Evolutionary conservation across 2,888 invertebrate species (phyloP), one percentile per base, ranked within the genome.

Genomic region (Chloroclysta siterata): DNA sequence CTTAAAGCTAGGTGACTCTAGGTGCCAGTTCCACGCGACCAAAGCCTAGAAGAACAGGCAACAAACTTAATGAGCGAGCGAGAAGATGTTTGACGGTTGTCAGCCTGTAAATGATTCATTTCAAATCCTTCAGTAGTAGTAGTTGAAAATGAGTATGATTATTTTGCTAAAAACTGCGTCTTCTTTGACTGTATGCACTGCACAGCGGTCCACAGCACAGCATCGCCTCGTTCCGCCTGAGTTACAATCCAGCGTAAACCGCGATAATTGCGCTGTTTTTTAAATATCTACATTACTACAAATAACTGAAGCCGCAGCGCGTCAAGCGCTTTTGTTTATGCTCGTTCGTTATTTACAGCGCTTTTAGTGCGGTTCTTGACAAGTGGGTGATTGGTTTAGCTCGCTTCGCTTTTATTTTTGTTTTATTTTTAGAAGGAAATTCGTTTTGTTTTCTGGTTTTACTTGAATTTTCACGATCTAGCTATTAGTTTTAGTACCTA

Each of bases 181-280:
- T 11, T 51, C 11, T 22, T 14, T 53, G 28, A 53, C 15, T 39
- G 8, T 10, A n/a, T 2, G 7, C 42, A 10, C 36, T 1, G 8
- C 44, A 36, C 8, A 8, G 41, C 11, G 15, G 22, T 56, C 44
- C 54, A 60, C 33, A 33, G 33, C 5, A 33, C 62, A 60, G 56
- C 47, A 53, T 63, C 3, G 22, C 22, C 22, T 22, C 72, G 75
- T 79, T 82, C 74, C 79, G 65, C 78, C 68, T 78, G 79, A 81
- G 83, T 80, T 76, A 79, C 81, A 75, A 77, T 76, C 80, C 76
- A 76, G 73, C 75, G 73, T 75, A 69, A 72, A 69, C 70, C 66
- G 69, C 71, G 67, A 81, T 85, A 85, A 85, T 85, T 83, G 80
- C 74, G 67, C 72, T 76, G 71, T 83, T 82, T 22, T 75, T 72